Evolutionary conservation across 2,113 vertebrate genomes (phyloP), one percentile per base, ranked within the genome.

Genomic region (Pseudonaja textilis): DNA sequence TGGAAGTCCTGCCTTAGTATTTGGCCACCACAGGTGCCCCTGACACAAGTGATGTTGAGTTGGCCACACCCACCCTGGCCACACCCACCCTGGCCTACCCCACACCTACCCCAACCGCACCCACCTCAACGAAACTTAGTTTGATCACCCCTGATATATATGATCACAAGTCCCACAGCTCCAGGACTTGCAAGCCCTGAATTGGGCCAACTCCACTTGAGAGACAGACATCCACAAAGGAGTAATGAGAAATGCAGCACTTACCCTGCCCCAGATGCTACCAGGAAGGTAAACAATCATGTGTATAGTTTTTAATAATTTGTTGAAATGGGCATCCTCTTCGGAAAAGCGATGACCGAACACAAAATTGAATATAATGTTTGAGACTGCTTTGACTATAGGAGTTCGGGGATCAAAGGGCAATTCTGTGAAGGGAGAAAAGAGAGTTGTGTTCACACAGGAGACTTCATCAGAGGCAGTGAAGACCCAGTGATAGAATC

Each of bases 251-350:
- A 91, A 74, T 4, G 1, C 89, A 10, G 4, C 59, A 45, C 96
- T 96, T 96, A 97, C 96, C 96, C 94, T 91, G 94, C 93, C 94
- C 96, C 96, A 97, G 91, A 91, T 4, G 5, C 96, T 97, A 29
- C 94, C 94, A 89, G 95, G 95, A 45, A 96, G 96, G 87, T 95
- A 96, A 94, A 97, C 91, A 89, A 96, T 96, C 61, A 94, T 94
- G 94, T 94, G 54, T 61, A 95, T 91, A 74, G 96, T 94, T 96
- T 96, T 95, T 91, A 95, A 96, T 93, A 97, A 91, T 52, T 96
- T 94, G 59, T 93, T 74, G 94, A 97, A 97, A 93, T 96, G 94
- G 61, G 96, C 91, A 14, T 97, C 97, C 69, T 97, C 91, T 0
- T 52, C 95, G 91, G 96, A 91, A 89, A 97, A 97, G 88, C 87